These are phyloP conservation scores for Motacilla tschutschensis DNA, from an alignment of 2,113 vertebrate genomes.

Conservation along the genomic window DNA sequence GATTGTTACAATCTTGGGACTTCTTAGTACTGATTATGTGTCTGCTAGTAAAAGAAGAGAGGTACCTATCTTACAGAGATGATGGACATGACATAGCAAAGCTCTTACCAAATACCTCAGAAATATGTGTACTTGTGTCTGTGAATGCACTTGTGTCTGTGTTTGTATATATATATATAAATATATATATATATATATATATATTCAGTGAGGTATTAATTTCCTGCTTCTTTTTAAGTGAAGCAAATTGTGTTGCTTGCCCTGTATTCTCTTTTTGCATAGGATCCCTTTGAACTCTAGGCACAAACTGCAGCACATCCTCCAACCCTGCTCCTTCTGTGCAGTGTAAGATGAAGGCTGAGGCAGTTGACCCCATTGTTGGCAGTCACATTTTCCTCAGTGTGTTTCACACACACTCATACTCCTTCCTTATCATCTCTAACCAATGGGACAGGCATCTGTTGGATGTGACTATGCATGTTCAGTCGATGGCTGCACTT, in stretches of 20 bases:
- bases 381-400: not conserved
- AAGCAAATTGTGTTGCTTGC: not conserved
- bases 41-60: not conserved
- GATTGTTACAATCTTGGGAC: not conserved
- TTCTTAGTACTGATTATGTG: not conserved
- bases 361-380: not conserved
- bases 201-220: not conserved
- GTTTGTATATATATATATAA: not conserved
- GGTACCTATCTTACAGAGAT: not conserved
- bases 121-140: not conserved
- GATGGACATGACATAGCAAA: not conserved
- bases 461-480: not conserved
- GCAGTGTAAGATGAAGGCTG: not conserved
- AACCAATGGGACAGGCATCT: not conserved
- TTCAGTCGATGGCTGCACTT: not conserved
- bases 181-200: not conserved
- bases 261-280: not conserved
- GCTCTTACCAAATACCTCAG: not conserved
- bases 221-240: not conserved
- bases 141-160: not conserved
- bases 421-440: not conserved
- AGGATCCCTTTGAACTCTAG: not conserved
- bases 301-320: not conserved
- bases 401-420: not conserved
- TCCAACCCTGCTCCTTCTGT: not conserved